These are phyloP conservation scores for Machimus atricapillus DNA, from an alignment of 2,888 invertebrate species.

Conservation along the genomic window DNA sequence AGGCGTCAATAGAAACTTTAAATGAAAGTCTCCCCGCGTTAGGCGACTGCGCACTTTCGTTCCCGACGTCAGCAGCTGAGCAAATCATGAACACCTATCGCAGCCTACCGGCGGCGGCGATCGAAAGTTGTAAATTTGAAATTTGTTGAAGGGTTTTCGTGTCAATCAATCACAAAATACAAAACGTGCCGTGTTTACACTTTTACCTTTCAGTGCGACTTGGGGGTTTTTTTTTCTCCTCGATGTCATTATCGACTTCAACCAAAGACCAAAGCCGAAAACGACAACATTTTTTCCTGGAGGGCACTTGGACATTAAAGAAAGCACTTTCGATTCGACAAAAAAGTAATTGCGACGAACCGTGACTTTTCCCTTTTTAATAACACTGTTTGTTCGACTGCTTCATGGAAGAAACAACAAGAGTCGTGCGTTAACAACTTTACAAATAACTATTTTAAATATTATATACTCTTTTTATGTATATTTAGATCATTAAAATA, in stretches of 20 bases:
- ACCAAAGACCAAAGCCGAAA: not conserved
- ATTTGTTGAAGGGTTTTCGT: not conserved
- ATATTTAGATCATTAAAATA: not conserved
- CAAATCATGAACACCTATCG: not conserved
- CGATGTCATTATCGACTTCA: not conserved
- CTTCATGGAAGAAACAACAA: not conserved
- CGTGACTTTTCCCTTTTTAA: not conserved
- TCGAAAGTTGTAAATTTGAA: not conserved
- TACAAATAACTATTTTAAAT: not conserved
- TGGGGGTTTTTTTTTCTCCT: not conserved
- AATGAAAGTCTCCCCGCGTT: not conserved
- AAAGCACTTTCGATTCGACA: not conserved
- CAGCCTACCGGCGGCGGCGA: not conserved
- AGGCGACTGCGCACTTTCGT: not conserved
- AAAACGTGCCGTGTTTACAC: not conserved
- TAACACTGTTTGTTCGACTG: not conserved
- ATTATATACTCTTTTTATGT: too few species aligned
- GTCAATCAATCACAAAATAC: not conserved
- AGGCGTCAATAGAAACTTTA: not conserved
- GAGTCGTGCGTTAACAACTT: not conserved
- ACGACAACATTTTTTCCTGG: not conserved
- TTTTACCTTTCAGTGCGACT: not conserved
- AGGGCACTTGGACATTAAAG: not conserved
- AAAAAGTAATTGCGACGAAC: not conserved
- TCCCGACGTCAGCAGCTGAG: not conserved